Evolutionary conservation across 2,113 vertebrate genomes (phyloP).

Genomic region (Gasterosteus nipponicus): DNA sequence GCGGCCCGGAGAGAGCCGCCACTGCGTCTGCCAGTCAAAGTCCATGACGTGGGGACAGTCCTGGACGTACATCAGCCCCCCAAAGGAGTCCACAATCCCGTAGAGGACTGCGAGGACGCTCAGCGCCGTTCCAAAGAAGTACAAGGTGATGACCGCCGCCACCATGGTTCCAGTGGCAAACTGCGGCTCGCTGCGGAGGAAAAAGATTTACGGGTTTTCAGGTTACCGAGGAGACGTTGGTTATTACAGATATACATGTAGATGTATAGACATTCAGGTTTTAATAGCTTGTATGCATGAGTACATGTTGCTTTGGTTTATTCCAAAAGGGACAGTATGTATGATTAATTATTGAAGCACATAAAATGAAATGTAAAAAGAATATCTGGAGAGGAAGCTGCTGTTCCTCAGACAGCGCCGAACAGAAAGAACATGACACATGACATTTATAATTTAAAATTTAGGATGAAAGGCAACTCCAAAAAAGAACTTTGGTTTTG

Average conservation of each 20-base stretch:
- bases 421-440: not conserved
- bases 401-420: not conserved
- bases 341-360: not conserved
- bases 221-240: not conserved
- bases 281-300: not conserved
- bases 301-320: not conserved
- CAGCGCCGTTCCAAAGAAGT: slow-evolving; percentile 56
- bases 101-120: slow-evolving; percentile 44
- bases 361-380: not conserved
- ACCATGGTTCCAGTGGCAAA: slow-evolving; percentile 47
- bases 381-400: not conserved
- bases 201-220: not conserved
- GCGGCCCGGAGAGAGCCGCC: not conserved
- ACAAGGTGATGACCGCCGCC: slow-evolving; percentile 51
- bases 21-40: not conserved
- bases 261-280: not conserved
- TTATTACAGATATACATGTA: not conserved
- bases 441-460: not conserved
- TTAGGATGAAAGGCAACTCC: not conserved
- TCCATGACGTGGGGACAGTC: slow-evolving; percentile 23
- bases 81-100: slow-evolving; percentile 56
- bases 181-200: not conserved
- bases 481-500: not conserved
- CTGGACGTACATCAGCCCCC: slow-evolving; percentile 65
- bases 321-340: not conserved